A percentile compares a stretch with the other conserved stretches of the same genome.
Conservation (phyloP, 2,888 invertebrate genomes). For the Rambutsinella grinnellia region DNA sequence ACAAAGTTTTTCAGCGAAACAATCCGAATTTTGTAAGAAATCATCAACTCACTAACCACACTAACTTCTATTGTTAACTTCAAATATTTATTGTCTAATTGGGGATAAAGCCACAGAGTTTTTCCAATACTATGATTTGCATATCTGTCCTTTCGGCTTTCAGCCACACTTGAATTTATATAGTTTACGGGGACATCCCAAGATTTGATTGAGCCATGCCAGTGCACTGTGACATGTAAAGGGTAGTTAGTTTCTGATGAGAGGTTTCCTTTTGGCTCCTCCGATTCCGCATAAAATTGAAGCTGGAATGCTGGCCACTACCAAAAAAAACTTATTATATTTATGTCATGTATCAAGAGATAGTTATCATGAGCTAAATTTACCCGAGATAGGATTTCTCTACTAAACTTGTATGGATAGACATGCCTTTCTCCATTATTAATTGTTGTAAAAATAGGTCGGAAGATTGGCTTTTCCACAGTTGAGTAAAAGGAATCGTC, state of each 20-base stretch:
- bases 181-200: constrained; percentile 23
- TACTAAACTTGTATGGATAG: constrained; percentile 4
- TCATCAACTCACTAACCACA: background rate
- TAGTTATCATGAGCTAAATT: too few relatives aligned
- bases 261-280: background rate
- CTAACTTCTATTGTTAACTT: constrained; percentile 18
- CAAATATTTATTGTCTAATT: background rate
- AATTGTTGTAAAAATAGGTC: constrained; percentile 16
- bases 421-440: constrained; percentile 1
- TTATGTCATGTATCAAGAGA: too few relatives aligned
- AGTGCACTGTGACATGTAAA: constrained; percentile 20
- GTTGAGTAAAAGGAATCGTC: background rate
- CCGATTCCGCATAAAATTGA: constrained; percentile 26
- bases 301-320: constrained; percentile 30
- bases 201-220: constrained; percentile 17
- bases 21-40: constrained; percentile 28
- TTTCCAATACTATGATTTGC: constrained; percentile 20
- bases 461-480: constrained; percentile 1
- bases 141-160: background rate
- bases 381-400: too few relatives aligned
- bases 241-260: background rate
- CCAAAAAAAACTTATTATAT: too few relatives aligned
- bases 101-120: constrained; percentile 15
- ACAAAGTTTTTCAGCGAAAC: constrained; percentile 3
- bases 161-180: background rate